Evolutionary conservation across 1,140 invertebrate species (phyloP), one percentile per base, ranked within the genome.

Genomic region (Zaprionus kolodkinae): DNA sequence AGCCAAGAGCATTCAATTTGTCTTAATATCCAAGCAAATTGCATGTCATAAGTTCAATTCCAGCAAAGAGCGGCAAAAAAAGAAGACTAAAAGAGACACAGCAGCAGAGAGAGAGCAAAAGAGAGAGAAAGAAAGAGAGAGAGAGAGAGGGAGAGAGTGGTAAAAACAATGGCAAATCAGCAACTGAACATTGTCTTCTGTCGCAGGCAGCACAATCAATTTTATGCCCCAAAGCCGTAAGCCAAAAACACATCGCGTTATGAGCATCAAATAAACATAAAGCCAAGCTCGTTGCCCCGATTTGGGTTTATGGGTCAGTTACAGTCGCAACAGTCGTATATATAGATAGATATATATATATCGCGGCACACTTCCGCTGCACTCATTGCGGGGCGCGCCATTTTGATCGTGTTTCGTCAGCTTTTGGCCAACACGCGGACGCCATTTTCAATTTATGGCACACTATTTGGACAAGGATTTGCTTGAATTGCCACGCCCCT

Each of bases 191-290:
- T 35, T 43, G 27, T 36, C 52, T 43, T 55, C 38, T 54, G 69
- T 64, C 50, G 48, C 38, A 52, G n/a, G 38, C 69, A 76, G 76
- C 57, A 76, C 69, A 83, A 83, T 83, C 69, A 55, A 83, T 79
- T 83, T 83, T 68, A 83, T 83, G 77, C 57, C 68, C 68, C 64
- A 52, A 63, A 55, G 68, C 64, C 57, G 33, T 65, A 52, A 33
- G 21, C 67, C 61, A 55, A 30, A 55, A 30, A 35, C 61, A 25
- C 17, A 13, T 11, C 62, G 63, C 79, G 61, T 69, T 83, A 79
- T 76, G 76, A 72, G 55, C 69, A 83, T 83, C 80, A 83, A 83
- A 83, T 79, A 79, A 83, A 79, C 68, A 79, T 72, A 68, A 68
- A 72, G 68, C 62, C 68, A 56, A 45, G 50, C 54, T 69, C 68